These are phyloP conservation scores for Prosapia bicincta DNA, from an alignment of 2,888 invertebrate species.

Conservation along the genomic window DNA sequence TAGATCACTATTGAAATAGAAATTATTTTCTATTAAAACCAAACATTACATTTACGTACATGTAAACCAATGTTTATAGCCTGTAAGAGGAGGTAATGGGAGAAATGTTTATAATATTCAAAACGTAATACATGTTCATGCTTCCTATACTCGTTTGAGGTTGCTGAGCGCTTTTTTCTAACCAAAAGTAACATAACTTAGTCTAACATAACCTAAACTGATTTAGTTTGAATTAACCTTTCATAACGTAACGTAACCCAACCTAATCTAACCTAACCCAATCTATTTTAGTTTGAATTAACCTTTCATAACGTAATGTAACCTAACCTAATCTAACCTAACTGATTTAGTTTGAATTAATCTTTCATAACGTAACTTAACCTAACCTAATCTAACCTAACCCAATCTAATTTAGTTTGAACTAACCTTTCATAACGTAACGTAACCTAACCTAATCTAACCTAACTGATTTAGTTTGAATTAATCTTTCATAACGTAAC, in stretches of 20 bases:
- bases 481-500: not conserved
- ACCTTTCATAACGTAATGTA: not conserved
- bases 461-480: not conserved
- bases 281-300: not conserved
- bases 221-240: not conserved
- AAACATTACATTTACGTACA: too few relatives aligned
- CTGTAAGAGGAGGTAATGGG: too few relatives aligned
- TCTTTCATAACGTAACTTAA: not conserved
- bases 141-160: too few relatives aligned
- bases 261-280: not conserved
- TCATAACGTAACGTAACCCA: not conserved
- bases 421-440: not conserved
- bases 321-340: not conserved
- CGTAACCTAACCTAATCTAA: not conserved
- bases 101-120: too few relatives aligned
- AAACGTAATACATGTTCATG: too few relatives aligned
- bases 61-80: too few relatives aligned
- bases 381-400: not conserved
- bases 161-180: not conserved
- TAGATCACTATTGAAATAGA: too few relatives aligned
- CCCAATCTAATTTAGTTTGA: not conserved
- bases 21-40: too few relatives aligned
- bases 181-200: not conserved
- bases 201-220: not conserved
- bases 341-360: not conserved